Conservation (phyloP, 2,888 invertebrate species). For the Dermolepida albohirtum region DNA sequence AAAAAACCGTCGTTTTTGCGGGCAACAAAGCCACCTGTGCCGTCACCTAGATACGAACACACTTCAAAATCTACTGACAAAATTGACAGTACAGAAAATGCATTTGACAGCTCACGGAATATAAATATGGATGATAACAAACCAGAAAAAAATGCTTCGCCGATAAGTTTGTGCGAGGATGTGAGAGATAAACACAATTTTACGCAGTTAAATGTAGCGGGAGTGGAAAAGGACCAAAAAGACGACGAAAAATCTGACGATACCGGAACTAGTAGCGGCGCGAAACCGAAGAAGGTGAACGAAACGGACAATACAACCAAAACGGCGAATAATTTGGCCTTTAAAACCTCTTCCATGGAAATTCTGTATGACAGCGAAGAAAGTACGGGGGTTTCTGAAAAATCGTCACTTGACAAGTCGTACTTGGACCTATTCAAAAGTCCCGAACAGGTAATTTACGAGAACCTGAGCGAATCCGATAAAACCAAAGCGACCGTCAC, state of each 20-base stretch:
- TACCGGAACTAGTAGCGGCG: conserved; percentile 54
- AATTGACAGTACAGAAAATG: conserved; percentile 32
- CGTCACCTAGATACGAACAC: conserved; percentile 43
- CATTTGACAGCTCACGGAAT: conserved; percentile 2
- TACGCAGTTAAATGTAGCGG: background rate
- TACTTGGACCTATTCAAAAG: conserved; percentile 42
- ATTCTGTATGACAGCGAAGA: conserved; percentile 44
- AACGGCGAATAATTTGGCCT: background rate
- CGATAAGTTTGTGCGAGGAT: background rate
- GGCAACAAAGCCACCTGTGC: conserved; percentile 41
- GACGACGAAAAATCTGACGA: conserved; percentile 50
- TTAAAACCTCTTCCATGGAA: conserved; percentile 43
- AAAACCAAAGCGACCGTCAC: conserved; percentile 16
- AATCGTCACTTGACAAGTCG: conserved; percentile 33
- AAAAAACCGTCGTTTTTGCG: background rate
- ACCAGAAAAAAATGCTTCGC: conserved; percentile 6
- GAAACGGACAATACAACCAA: conserved; percentile 7
- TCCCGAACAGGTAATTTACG: conserved; percentile 41
- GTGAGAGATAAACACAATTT: conserved; percentile 7
- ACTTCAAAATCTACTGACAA: conserved; percentile 5
- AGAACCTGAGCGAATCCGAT: conserved; percentile 34
- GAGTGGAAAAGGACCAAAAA: background rate
- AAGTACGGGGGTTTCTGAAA: conserved; percentile 17
- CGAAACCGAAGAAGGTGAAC: conserved; percentile 14
- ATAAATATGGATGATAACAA: conserved; percentile 2